Conservation (phyloP, 2,888 invertebrate species). For the Yponomeuta cagnagella region DNA sequence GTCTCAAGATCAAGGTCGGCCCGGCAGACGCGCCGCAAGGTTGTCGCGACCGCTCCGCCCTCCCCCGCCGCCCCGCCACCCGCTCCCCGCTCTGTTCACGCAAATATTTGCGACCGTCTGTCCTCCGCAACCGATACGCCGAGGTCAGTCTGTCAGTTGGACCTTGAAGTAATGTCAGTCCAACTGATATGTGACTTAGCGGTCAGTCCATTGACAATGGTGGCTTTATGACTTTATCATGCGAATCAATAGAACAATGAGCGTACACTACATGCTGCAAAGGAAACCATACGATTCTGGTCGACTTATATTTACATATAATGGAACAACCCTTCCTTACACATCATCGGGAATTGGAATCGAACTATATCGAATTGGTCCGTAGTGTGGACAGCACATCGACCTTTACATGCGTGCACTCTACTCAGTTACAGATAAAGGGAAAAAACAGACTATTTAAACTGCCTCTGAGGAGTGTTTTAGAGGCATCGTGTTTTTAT, state of each 20-base stretch:
- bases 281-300: background rate
- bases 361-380: background rate
- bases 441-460: no score
- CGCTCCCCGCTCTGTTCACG: conserved; percentile 44
- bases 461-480: no score
- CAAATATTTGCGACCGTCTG: conserved; percentile 74
- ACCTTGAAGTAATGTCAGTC: conserved; percentile 69
- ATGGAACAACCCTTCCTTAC: background rate
- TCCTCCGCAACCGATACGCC: conserved; percentile 75
- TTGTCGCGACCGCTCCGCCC: conserved; percentile 40
- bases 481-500: no score
- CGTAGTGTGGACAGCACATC: no score
- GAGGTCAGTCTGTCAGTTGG: conserved; percentile 68
- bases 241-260: conserved; percentile 1
- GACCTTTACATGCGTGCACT: no score
- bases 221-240: conserved; percentile 9
- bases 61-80: conserved; percentile 25
- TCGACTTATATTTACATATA: background rate
- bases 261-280: background rate
- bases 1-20: conserved; percentile 74
- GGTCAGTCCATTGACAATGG: conserved; percentile 12
- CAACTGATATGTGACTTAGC: conserved; percentile 26
- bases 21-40: conserved; percentile 68
- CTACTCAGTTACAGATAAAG: no score
- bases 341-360: background rate